These are phyloP conservation scores for Papilio polyxenes DNA, from an alignment of 1,140 invertebrate genomes.

Conservation along the genomic window DNA sequence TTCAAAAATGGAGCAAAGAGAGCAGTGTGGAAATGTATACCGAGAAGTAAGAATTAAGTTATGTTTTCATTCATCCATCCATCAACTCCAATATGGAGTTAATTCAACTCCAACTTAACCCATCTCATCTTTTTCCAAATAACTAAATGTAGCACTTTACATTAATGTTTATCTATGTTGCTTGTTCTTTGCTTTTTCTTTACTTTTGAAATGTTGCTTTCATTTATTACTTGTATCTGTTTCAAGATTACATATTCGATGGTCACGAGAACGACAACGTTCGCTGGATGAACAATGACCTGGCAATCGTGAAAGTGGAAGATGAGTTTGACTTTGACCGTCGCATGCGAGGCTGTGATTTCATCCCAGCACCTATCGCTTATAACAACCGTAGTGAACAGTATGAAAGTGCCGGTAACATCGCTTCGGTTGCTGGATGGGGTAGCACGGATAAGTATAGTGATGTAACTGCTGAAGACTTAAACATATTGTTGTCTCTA, in stretches of 20 bases:
- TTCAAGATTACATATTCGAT: slow-evolving; percentile 63
- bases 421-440: slow-evolving; percentile 64
- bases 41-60: slow-evolving; percentile 57
- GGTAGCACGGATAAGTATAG: slow-evolving; percentile 53
- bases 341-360: slow-evolving; percentile 66
- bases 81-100: neutral
- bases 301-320: slow-evolving; percentile 68
- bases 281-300: slow-evolving; percentile 69
- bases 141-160: no score
- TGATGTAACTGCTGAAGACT: slow-evolving; percentile 47
- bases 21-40: slow-evolving; percentile 70
- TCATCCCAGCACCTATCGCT: slow-evolving; percentile 54
- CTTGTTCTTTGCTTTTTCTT: neutral
- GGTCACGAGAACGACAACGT: slow-evolving; percentile 64
- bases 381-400: slow-evolving; percentile 58
- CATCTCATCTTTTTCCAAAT: neutral
- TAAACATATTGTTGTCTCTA: neutral
- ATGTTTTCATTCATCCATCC: slow-evolving; percentile 4
- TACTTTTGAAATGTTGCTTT: no score
- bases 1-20: slow-evolving; percentile 65
- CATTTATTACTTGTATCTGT: neutral
- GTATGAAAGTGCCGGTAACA: slow-evolving; percentile 49
- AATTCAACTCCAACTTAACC: neutral
- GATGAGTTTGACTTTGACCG: slow-evolving; percentile 64
- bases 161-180: no score